These are phyloP conservation scores for Molossus molossus DNA, from an alignment of 2,797 vertebrate genomes.

Conservation along the genomic window DNA sequence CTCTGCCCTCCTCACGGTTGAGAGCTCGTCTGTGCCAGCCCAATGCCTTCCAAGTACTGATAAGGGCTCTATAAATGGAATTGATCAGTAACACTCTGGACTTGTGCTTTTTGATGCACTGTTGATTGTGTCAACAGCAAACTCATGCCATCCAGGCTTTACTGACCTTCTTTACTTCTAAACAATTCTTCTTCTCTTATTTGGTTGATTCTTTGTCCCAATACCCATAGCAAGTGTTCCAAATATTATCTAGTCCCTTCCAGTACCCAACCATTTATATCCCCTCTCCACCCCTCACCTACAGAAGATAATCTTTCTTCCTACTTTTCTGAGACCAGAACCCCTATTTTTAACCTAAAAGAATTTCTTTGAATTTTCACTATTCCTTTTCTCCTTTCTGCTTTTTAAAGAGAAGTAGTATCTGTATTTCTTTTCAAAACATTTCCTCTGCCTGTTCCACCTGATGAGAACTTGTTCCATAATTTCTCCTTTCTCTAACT, in stretches of 20 bases:
- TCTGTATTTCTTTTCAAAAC: constrained; percentile 6
- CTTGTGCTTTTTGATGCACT: neutral
- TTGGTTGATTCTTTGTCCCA: neutral
- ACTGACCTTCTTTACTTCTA: neutral
- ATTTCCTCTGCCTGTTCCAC: neutral
- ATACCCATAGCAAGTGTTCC: neutral
- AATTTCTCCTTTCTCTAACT: constrained; percentile 30
- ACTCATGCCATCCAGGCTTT: neutral
- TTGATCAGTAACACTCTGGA: neutral
- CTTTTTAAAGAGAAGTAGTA: constrained; percentile 53
- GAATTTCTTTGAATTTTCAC: constrained; percentile 42
- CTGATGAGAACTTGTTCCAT: constrained; percentile 3
- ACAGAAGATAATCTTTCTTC: constrained; percentile 23
- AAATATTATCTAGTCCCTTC: neutral
- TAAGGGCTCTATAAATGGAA: neutral
- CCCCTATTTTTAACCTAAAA: neutral
- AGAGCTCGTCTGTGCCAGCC: neutral
- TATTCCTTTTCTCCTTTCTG: constrained; percentile 25
- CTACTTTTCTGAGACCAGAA: constrained; percentile 35
- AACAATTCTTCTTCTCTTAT: neutral
- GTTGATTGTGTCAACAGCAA: constrained; percentile 8
- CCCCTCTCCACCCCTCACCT: neutral
- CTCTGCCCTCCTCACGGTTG: neutral
- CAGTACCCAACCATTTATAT: neutral
- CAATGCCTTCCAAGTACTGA: neutral